These are phyloP conservation scores for Eudyptes chrysolophus DNA, from an alignment of 2,113 vertebrate genomes.

Conservation along the genomic window DNA sequence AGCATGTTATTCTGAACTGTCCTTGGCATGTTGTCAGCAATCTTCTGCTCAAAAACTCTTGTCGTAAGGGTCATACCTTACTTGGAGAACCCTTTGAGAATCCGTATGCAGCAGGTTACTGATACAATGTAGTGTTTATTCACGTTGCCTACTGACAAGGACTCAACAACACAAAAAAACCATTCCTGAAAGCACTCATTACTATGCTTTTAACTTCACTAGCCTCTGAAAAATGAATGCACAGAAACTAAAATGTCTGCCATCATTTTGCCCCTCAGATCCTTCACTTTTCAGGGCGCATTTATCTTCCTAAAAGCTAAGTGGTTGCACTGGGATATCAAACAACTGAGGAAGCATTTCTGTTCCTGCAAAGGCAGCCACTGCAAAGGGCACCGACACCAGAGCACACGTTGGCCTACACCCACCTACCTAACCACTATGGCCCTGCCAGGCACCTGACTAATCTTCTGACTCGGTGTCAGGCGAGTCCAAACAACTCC, in stretches of 20 bases:
- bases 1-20: neutral
- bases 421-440: fast-evolving
- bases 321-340: fast-evolving
- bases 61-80: neutral
- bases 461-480: fast-evolving
- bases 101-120: neutral
- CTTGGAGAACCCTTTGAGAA: neutral
- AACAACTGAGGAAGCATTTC: neutral
- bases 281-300: neutral
- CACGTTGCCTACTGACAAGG: neutral
- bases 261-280: neutral
- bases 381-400: neutral
- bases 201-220: neutral
- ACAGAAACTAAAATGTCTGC: neutral
- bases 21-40: neutral
- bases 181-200: neutral
- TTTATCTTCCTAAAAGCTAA: neutral
- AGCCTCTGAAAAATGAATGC: neutral
- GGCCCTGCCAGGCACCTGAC: fast-evolving
- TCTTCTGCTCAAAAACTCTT: neutral
- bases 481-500: neutral
- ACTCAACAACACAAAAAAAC: neutral
- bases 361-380: neutral
- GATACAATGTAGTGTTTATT: neutral
- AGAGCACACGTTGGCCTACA: fast-evolving